These are phyloP conservation scores for Blastomussa wellsi DNA, from an alignment of 92 coral and sea anemone species.

Conservation along the genomic window DNA sequence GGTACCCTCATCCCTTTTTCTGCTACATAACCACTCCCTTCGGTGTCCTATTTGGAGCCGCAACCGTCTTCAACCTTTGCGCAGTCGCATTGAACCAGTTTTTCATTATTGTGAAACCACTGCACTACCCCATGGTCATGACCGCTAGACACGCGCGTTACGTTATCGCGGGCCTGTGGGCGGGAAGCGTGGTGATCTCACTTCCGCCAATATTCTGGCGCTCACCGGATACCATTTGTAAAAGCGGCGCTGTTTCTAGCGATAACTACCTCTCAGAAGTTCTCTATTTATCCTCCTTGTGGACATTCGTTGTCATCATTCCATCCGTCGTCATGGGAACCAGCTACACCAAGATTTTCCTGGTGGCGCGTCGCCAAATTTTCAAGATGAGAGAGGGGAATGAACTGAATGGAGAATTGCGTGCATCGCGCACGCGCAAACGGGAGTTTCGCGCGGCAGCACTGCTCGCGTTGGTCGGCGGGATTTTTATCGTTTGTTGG, in stretches of 20 bases:
- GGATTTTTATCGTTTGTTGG: constrained; percentile 89
- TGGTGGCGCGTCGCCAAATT: constrained; percentile 81
- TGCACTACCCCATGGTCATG: constrained; percentile 79
- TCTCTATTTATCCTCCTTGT: constrained; percentile 73
- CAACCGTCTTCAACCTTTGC: constrained; percentile 90
- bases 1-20: constrained; percentile 90
- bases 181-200: constrained; percentile 79
- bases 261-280: constrained; percentile 77
- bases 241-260: constrained; percentile 86
- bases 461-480: constrained; percentile 89
- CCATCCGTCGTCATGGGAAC: constrained; percentile 80
- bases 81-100: constrained; percentile 93
- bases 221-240: constrained; percentile 78
- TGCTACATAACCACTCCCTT: constrained; percentile 96
- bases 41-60: constrained; percentile 96
- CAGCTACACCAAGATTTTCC: constrained; percentile 79
- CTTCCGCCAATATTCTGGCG: constrained; percentile 91
- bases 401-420: constrained; percentile 21
- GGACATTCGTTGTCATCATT: constrained; percentile 88
- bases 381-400: constrained; percentile 65
- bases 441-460: constrained; percentile 90
- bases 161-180: constrained; percentile 84
- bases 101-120: constrained; percentile 79
- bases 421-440: constrained; percentile 62
- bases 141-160: constrained; percentile 78